Percentiles rank a stretch among this genome's conserved stretches.
Evolutionary conservation across 2,113 vertebrate genomes (phyloP).

Genomic region (Eidolon helvum): DNA sequence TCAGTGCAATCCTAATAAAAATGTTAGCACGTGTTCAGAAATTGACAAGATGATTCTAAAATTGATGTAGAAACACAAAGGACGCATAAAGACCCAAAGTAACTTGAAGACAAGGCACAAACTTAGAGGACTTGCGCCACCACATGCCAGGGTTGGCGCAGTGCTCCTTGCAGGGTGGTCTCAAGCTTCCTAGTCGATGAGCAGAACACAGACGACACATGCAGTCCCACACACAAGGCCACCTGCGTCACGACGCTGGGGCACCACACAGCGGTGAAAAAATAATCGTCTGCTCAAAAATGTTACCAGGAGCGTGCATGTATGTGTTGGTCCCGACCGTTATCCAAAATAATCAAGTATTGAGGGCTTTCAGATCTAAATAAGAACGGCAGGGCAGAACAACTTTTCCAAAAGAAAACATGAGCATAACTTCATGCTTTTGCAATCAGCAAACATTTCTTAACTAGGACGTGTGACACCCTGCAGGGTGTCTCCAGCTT

Average conservation of each 20-base stretch:
- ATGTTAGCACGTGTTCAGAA: neutral
- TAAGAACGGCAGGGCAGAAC: neutral
- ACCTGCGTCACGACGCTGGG: neutral
- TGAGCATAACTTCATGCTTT: neutral
- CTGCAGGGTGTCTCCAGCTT: neutral
- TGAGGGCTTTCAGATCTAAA: neutral
- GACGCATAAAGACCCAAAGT: neutral
- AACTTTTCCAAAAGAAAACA: neutral
- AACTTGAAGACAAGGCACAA: neutral
- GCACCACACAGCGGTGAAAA: neutral
- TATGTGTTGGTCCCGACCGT: neutral
- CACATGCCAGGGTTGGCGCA: neutral
- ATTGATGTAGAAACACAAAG: neutral
- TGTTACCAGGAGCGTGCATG: neutral
- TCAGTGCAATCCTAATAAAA: neutral
- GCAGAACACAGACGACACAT: neutral
- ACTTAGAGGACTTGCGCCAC: neutral
- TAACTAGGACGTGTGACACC: neutral
- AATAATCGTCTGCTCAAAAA: neutral
- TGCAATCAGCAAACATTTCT: neutral
- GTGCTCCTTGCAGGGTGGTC: neutral
- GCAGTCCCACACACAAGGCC: neutral
- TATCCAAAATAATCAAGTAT: neutral
- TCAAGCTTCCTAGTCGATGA: neutral
- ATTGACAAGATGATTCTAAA: neutral